phyloP scores from a whole-genome alignment of 2,113 vertebrate genomes.

The Erpornis zantholeuca region DNA sequence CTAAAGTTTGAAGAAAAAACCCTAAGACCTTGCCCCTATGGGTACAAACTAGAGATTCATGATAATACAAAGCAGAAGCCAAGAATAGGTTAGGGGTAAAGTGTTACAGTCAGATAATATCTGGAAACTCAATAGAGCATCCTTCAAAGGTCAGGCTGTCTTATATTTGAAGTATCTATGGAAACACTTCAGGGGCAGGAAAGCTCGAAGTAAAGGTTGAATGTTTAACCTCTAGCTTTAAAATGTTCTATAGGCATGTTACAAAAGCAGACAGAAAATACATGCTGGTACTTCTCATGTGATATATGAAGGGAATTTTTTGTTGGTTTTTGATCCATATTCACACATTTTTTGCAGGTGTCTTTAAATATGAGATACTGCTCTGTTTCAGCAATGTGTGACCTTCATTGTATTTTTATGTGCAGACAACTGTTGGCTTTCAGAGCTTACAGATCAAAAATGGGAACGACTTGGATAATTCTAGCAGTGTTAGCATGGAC shows the following conservation, averaged over 20 bases:
- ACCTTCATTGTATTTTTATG: not conserved
- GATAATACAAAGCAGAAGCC: not conserved
- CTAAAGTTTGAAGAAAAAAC: not conserved
- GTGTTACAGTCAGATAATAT: not conserved
- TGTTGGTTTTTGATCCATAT: not conserved
- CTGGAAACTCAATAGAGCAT: conserved; percentile 9
- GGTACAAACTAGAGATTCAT: not conserved
- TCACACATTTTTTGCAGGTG: not conserved
- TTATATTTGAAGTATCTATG: not conserved
- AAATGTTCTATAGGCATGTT: not conserved
- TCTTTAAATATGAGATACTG: not conserved
- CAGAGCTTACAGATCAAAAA: not conserved
- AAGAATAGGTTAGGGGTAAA: not conserved
- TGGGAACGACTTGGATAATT: not conserved
- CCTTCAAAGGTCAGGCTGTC: not conserved
- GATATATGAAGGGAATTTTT: not conserved
- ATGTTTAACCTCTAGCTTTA: not conserved
- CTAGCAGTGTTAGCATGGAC: not conserved
- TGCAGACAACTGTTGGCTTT: not conserved
- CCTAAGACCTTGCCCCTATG: not conserved
- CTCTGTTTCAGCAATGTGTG: not conserved
- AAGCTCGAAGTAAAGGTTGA: not conserved
- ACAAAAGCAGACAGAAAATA: not conserved
- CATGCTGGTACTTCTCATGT: not conserved
- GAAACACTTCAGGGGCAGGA: conserved; percentile 3